A percentile compares a stretch with the other conserved stretches of the same genome.
Evolutionary conservation across 2,113 vertebrate species (phyloP).

Genomic region (Clarias magur): DNA sequence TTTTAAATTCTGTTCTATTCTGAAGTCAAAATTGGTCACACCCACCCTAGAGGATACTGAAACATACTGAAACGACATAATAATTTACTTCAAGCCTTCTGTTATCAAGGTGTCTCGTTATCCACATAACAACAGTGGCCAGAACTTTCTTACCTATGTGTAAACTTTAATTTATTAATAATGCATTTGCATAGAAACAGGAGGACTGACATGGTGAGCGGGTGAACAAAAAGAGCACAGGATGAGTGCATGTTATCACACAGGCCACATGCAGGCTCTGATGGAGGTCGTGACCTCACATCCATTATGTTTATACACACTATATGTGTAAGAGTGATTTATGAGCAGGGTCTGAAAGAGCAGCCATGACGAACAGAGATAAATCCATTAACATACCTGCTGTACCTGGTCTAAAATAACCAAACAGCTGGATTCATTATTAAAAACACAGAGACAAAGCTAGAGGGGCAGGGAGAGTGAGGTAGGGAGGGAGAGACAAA

Average conservation of each 20-base stretch:
- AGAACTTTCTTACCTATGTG: neutral
- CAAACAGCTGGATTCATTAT: neutral
- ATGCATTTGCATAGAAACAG: conserved; percentile 18
- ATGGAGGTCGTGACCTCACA: conserved; percentile 32
- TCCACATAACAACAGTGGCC: neutral
- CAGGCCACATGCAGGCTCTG: conserved; percentile 56
- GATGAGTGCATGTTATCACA: conserved; percentile 64
- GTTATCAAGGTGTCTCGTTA: neutral
- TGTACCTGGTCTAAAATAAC: conserved; percentile 6
- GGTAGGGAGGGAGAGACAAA: neutral
- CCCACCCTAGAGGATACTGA: neutral
- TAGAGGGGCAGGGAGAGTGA: neutral
- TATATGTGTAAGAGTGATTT: conserved; percentile 60
- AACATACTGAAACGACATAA: neutral
- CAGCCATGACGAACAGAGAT: neutral
- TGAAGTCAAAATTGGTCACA: neutral
- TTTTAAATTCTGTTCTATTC: neutral
- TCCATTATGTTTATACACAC: conserved; percentile 59
- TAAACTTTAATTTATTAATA: conserved; percentile 25
- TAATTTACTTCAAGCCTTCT: neutral
- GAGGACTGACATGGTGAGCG: conserved; percentile 7
- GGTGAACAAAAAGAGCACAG: conserved; percentile 10
- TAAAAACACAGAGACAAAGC: neutral
- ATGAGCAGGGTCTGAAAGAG: conserved; percentile 50
- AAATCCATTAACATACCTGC: conserved; percentile 15